Base-by-base conservation (phyloP, 2,888 invertebrate species). In the Lagria hirta region DNA sequence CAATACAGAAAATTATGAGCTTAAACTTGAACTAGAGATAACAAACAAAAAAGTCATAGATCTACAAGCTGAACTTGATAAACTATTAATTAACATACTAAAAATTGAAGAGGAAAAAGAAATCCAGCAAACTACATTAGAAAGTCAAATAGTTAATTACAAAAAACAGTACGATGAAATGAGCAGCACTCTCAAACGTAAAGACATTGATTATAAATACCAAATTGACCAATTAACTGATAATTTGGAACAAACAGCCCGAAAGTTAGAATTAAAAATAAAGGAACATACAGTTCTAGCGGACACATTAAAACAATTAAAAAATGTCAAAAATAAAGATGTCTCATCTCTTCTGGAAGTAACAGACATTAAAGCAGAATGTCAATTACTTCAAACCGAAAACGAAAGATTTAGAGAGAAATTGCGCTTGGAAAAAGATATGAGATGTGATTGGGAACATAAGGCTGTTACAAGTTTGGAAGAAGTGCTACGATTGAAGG, bases 361-460 rank as follows among this genome's bases (percentile, higher is more conserved):
- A 21, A 78, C 76, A 21, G 74, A 75, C 26, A 69, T 77, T 7
- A 79, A 79, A 54, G 81, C 82, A 0, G 81, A 84, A 60, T 68
- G 81, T 1, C 68, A 75, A 16, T 75, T 78, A 44, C 61, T 78
- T 11, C 71, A 74, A 43, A 73, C 74, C 42, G 82, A 82, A 57
- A 77, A 77, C 52, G 68, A 74, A 15, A 56, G 61, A 1, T 61
- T 76, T 33, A 66, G 68, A 27, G 73, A 75, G 24, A 68, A 72
- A 40, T 63, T 78, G 30, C 71, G 73, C 48, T 63, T 65, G 38
- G 75, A 76, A 57, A 51, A 66, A 51, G 69, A 71, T 42, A 63
- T 71, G n/a, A 74, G 73, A 54, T 67, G 70, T 18, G 58, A 72
- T 1, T 63, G 74, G 11, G 74, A 75, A 50, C 69, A 68, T 22